Conservation (phyloP, 2,113 vertebrate genomes). For the Panthera uncia region DNA sequence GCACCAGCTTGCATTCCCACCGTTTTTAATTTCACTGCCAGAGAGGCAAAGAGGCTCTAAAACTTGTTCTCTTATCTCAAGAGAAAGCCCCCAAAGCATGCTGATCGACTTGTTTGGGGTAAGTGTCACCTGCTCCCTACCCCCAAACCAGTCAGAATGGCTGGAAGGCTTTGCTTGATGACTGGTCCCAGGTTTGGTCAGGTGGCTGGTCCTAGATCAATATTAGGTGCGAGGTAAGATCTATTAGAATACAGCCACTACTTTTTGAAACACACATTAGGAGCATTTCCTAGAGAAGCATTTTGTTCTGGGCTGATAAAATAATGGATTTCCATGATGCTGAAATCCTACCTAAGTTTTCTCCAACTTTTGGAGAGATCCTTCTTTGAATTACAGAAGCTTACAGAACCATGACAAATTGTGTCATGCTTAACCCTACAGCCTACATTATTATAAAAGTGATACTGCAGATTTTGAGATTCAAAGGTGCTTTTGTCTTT, state of each 20-base stretch:
- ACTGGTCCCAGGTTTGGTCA: background rate
- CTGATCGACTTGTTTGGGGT: background rate
- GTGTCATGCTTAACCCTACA: background rate
- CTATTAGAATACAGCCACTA: background rate
- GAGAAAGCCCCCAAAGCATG: background rate
- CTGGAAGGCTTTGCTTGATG: background rate
- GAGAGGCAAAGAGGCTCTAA: background rate
- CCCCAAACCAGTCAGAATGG: background rate
- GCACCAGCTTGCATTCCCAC: no score
- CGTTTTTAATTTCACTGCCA: background rate
- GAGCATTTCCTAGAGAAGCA: background rate
- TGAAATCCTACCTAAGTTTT: background rate
- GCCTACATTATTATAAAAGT: slow-evolving; percentile 4
- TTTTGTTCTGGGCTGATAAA: background rate
- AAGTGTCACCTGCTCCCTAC: background rate
- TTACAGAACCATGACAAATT: background rate
- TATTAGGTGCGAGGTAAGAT: background rate
- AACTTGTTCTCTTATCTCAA: background rate
- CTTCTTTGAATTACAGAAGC: background rate
- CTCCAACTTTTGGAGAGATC: background rate
- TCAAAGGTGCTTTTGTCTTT: background rate
- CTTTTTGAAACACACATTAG: background rate
- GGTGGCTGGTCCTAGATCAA: background rate
- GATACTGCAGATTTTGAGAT: background rate
- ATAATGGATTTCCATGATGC: background rate